A percentile compares a stretch with the other conserved stretches of the same genome.
phyloP scores from a whole-genome alignment of 2,113 vertebrate species.

The Charina bottae region DNA sequence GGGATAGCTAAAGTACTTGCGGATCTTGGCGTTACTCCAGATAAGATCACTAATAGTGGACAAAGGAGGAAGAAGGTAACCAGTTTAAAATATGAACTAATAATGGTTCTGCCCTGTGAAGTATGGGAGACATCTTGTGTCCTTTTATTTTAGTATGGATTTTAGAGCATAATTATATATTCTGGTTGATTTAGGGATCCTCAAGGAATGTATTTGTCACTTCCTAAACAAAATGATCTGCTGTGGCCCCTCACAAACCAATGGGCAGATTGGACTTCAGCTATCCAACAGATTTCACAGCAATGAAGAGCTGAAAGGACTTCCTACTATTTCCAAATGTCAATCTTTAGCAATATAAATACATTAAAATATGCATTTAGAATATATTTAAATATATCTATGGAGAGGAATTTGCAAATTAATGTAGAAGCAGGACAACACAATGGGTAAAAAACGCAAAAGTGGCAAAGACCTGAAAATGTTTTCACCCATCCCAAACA shows the following conservation, averaged over 20 bases:
- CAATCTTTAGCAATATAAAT: neutral
- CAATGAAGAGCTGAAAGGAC: neutral
- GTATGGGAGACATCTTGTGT: neutral
- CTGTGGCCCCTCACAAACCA: too few species aligned
- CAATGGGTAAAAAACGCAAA: neutral
- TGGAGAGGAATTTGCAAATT: neutral
- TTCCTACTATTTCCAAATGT: neutral
- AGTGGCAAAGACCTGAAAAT: neutral
- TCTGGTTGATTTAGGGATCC: neutral
- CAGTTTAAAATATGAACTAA: neutral
- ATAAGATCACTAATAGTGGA: slow-evolving; percentile 95
- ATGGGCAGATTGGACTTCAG: neutral
- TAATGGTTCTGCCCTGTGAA: neutral
- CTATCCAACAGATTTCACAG: neutral
- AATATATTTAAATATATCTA: neutral
- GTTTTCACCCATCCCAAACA: neutral
- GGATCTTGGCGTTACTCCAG: slow-evolving; percentile 96
- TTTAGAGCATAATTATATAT: neutral
- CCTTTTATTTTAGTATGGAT: neutral
- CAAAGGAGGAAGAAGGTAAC: slow-evolving; percentile 95
- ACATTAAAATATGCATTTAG: neutral
- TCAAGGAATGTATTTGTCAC: neutral
- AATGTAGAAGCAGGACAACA: neutral
- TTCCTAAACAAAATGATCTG: neutral
- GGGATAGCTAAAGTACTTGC: slow-evolving; percentile 96